phyloP scores from a whole-genome alignment of 1,140 invertebrate genomes.

The Drosophila cardini region DNA sequence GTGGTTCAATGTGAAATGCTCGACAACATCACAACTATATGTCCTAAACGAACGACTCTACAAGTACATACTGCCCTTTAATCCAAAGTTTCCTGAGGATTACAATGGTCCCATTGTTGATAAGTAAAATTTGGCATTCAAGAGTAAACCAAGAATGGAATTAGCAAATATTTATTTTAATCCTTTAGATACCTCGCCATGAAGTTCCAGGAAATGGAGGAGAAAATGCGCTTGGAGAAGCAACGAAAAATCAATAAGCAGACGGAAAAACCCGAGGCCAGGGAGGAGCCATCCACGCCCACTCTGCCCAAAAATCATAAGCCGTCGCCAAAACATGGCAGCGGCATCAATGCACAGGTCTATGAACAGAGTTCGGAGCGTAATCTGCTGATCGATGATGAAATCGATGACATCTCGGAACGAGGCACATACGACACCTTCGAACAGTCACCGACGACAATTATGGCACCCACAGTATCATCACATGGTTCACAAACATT shows the following conservation, averaged over 20 bases:
- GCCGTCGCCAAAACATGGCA: constrained; percentile 62
- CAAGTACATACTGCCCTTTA: constrained; percentile 93
- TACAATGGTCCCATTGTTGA: constrained; percentile 94
- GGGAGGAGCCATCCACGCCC: constrained; percentile 43
- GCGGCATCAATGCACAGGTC: constrained; percentile 75
- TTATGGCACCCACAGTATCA: constrained; percentile 48
- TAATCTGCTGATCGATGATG: constrained; percentile 80
- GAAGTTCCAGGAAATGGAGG: constrained; percentile 93
- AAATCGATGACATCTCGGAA: constrained; percentile 78
- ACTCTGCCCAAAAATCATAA: constrained; percentile 63
- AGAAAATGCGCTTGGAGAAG: constrained; percentile 87
- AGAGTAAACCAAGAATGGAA: not conserved
- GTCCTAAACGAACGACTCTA: constrained; percentile 94
- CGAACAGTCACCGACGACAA: constrained; percentile 64
- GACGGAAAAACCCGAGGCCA: constrained; percentile 56
- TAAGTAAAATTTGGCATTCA: constrained; percentile 85
- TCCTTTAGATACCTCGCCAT: constrained; percentile 89
- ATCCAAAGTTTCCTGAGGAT: constrained; percentile 94
- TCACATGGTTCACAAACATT: constrained; percentile 44
- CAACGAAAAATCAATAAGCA: constrained; percentile 75
- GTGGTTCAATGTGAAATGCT: constrained; percentile 96
- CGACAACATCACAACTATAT: constrained; percentile 92
- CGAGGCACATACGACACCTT: constrained; percentile 69
- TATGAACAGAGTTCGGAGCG: constrained; percentile 81
- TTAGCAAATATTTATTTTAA: not conserved